These are phyloP conservation scores for Melolontha melolontha DNA, from an alignment of 2,888 invertebrate genomes.

Conservation along the genomic window DNA sequence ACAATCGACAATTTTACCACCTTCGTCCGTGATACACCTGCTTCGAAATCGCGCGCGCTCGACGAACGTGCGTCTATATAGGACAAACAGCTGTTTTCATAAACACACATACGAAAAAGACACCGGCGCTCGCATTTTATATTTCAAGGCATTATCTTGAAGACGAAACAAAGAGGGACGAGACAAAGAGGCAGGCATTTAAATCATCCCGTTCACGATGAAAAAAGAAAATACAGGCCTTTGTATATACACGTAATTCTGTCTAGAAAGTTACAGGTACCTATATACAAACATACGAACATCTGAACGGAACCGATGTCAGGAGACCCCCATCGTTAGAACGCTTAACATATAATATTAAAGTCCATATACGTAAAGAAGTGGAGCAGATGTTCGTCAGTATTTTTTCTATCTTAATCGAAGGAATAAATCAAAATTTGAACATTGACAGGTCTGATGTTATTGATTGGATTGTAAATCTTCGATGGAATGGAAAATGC, in stretches of 20 bases:
- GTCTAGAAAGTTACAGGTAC: conserved; percentile 16
- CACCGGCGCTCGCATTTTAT: not conserved
- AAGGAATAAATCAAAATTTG: conserved; percentile 1
- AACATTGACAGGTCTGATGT: conserved; percentile 13
- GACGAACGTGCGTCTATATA: not conserved
- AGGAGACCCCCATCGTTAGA: conserved; percentile 4
- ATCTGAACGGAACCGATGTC: conserved; percentile 14
- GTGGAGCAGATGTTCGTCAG: conserved; percentile 8
- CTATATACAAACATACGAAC: not conserved
- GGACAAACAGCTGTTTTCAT: conserved; percentile 24
- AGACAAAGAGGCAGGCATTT: not conserved
- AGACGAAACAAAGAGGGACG: conserved; percentile 1
- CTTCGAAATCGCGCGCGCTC: conserved; percentile 19
- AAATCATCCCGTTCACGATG: not conserved
- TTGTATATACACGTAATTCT: not conserved
- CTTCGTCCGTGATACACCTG: conserved; percentile 26
- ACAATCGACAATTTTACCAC: conserved; percentile 9
- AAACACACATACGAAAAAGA: not conserved
- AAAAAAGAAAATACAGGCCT: not conserved
- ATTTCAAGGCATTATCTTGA: not conserved
- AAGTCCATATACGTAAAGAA: conserved; percentile 6
- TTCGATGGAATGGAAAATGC: too few species aligned
- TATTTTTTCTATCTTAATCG: not conserved
- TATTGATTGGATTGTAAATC: not conserved
- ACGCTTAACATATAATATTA: conserved; percentile 2